phyloP scores from a whole-genome alignment of 1,140 invertebrate genomes.

The Stenopsyche tienmushanensis region DNA sequence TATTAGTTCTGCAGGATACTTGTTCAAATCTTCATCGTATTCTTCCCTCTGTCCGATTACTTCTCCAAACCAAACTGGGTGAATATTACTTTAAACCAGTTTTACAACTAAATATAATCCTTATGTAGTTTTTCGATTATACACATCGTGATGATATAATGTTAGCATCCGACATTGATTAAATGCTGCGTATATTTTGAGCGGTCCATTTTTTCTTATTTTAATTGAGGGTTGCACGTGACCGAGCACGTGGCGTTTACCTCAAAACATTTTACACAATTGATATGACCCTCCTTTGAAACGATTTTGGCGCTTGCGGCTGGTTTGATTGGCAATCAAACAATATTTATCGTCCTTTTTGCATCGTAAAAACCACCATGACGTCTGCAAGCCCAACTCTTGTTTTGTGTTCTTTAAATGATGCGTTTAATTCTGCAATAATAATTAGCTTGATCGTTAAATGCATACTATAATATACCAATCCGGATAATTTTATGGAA shows the following conservation, averaged over 20 bases:
- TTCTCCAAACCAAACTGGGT: not conserved
- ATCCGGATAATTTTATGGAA: too few relatives aligned
- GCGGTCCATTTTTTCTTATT: slow-evolving; percentile 11
- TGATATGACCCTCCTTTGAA: not conserved
- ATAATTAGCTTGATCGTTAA: too few relatives aligned
- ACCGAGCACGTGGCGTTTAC: slow-evolving; percentile 25
- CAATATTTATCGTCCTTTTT: slow-evolving; percentile 15
- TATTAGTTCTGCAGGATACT: slow-evolving; percentile 13
- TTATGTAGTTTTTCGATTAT: too few relatives aligned
- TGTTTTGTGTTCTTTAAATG: too few relatives aligned
- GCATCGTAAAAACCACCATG: too few relatives aligned
- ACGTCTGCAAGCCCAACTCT: too few relatives aligned
- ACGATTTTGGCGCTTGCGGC: not conserved
- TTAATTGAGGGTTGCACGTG: slow-evolving; percentile 37
- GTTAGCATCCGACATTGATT: too few relatives aligned
- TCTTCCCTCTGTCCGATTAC: not conserved
- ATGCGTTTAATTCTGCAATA: too few relatives aligned
- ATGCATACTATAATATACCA: too few relatives aligned
- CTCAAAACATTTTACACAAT: not conserved
- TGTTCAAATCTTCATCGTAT: not conserved
- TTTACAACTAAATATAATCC: too few relatives aligned
- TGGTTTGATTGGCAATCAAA: slow-evolving; percentile 11
- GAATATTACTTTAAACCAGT: too few relatives aligned
- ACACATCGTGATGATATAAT: too few relatives aligned
- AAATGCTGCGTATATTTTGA: slow-evolving; percentile 23